These are phyloP conservation scores for Clamator glandarius DNA, from an alignment of 2,797 vertebrate species.

Conservation along the genomic window DNA sequence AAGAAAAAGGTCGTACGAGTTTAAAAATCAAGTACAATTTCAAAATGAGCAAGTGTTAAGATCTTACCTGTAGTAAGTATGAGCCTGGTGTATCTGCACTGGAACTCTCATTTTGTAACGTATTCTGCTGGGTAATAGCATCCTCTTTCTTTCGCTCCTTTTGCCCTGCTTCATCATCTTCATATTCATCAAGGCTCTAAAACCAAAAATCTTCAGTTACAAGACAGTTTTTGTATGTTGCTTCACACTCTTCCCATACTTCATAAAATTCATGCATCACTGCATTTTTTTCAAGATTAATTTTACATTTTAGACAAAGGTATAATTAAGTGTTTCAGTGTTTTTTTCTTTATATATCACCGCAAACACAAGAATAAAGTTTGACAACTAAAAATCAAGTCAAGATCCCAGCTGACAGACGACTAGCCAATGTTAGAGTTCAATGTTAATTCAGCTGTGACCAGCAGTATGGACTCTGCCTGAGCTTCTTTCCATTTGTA, in stretches of 20 bases:
- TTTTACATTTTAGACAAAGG: neutral
- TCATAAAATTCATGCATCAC: neutral
- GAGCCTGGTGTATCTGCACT: slow-evolving; percentile 78
- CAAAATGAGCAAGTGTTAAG: neutral
- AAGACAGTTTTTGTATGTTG: neutral
- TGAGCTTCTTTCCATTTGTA: neutral
- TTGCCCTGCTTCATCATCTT: slow-evolving; percentile 90
- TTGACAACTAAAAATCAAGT: neutral
- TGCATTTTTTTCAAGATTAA: neutral
- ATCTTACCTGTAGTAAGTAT: slow-evolving; percentile 82
- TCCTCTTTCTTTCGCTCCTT: slow-evolving; percentile 88
- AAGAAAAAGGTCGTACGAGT: neutral
- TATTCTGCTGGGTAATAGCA: slow-evolving; percentile 92
- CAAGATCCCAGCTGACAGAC: neutral
- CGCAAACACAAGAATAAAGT: neutral
- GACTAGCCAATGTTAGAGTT: fast-evolving
- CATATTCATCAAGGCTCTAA: slow-evolving; percentile 95
- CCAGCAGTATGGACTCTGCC: neutral
- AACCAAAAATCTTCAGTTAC: neutral
- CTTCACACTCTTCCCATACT: neutral
- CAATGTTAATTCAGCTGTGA: neutral
- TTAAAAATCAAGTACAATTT: neutral
- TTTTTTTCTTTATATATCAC: neutral
- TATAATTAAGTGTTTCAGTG: neutral
- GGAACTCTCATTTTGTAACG: slow-evolving; percentile 90